Conservation (phyloP, 1,140 invertebrate genomes). For the Euura saliciscinereae region DNA sequence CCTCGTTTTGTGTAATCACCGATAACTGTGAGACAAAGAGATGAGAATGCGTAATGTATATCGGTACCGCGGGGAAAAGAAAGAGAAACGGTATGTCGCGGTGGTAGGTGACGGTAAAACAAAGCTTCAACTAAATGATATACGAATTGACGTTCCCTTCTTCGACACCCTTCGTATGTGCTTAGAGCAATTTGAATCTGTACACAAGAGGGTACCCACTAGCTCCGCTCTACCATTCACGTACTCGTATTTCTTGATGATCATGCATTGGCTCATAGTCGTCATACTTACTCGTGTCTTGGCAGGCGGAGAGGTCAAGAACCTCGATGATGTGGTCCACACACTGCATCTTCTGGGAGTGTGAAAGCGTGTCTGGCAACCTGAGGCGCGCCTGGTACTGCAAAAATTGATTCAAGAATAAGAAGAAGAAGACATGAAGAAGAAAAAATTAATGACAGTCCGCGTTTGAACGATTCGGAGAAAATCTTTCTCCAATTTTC, state of each 20-base stretch:
- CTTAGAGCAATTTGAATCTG: too few species aligned
- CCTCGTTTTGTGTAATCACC: slow-evolving; percentile 81
- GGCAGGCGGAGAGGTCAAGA: slow-evolving; percentile 76
- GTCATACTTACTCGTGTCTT: slow-evolving; percentile 73
- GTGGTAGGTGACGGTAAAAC: not conserved
- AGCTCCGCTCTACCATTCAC: too few species aligned
- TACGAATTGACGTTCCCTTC: too few species aligned
- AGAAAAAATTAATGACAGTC: too few species aligned
- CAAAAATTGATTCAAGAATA: slow-evolving; percentile 15
- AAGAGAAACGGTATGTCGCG: not conserved
- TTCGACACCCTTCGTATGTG: too few species aligned
- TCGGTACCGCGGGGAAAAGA: not conserved
- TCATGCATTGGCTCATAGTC: slow-evolving; percentile 20
- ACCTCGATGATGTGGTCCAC: slow-evolving; percentile 83
- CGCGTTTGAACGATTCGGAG: too few species aligned
- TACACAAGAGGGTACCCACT: too few species aligned
- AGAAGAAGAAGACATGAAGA: too few species aligned
- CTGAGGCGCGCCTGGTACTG: slow-evolving; percentile 59
- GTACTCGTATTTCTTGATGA: not conserved
- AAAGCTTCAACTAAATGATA: not conserved
- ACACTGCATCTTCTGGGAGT: slow-evolving; percentile 77
- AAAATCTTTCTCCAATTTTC: not conserved
- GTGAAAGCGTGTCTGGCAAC: slow-evolving; percentile 77
- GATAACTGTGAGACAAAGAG: slow-evolving; percentile 65
- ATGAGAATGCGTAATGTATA: not conserved